Evolutionary conservation across 64 coral and sea anemone species (phyloP).

Genomic region (Montipora cactus): DNA sequence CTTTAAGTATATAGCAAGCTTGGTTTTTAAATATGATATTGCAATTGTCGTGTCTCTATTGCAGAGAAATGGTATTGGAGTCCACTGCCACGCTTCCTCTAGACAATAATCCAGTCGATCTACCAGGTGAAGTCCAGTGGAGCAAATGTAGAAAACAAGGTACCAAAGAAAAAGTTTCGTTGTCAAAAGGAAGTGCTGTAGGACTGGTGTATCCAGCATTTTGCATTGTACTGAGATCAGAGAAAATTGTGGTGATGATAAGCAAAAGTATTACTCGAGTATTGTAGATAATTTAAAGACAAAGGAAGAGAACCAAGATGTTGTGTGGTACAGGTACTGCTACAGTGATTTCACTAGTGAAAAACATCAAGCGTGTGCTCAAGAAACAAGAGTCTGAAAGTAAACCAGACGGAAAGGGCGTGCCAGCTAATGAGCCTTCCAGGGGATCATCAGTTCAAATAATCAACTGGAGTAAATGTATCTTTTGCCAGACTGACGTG

Average conservation of each 20-base stretch:
- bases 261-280: not conserved
- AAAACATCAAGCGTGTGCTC: slow-evolving; percentile 15
- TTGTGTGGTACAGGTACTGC: slow-evolving; percentile 20
- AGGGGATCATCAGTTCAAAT: not conserved
- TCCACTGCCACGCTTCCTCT: not conserved
- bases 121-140: no score
- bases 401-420: not conserved
- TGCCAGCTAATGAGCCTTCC: not conserved
- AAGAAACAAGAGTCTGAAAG: slow-evolving; percentile 25
- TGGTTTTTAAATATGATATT: not conserved
- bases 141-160: no score
- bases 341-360: slow-evolving; percentile 35
- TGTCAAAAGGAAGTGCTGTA: not conserved
- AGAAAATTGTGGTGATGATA: not conserved
- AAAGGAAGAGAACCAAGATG: slow-evolving; percentile 27
- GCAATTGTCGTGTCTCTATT: not conserved
- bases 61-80: not conserved
- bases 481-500: not conserved
- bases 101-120: not conserved
- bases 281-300: slow-evolving; percentile 28
- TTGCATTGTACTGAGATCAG: not conserved
- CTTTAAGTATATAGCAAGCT: not conserved
- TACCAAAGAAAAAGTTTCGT: not conserved
- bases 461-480: not conserved
- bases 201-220: not conserved